Conservation (phyloP, 2,113 vertebrate genomes). For the Phalacrocorax carbo region DNA sequence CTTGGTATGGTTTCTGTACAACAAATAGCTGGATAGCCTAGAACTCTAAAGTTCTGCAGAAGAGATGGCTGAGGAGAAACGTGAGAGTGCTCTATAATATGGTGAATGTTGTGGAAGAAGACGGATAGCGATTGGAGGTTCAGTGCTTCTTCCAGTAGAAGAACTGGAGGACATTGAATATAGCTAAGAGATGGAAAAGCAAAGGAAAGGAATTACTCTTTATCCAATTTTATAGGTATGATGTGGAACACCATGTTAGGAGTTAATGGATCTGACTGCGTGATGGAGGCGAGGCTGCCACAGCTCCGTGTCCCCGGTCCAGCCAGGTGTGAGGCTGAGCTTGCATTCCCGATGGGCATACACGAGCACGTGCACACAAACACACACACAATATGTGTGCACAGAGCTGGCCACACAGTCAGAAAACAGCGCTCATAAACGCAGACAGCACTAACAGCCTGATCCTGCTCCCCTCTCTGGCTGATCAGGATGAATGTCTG, state of each 20-base stretch:
- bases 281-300: not conserved
- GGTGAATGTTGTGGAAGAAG: not conserved
- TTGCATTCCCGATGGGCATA: not conserved
- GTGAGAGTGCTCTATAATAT: not conserved
- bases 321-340: not conserved
- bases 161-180: not conserved
- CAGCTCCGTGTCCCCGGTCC: not conserved
- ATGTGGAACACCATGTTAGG: not conserved
- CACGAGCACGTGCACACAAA: rapidly evolving
- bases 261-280: not conserved
- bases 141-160: not conserved
- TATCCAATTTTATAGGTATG: not conserved
- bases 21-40: not conserved
- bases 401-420: not conserved
- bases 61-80: not conserved
- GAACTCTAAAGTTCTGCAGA: not conserved
- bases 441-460: not conserved
- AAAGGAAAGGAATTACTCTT: not conserved
- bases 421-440: not conserved
- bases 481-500: not conserved
- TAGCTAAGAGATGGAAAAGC: not conserved
- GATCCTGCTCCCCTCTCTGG: not conserved
- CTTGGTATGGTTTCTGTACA: not conserved
- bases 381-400: no score
- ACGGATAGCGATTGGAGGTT: not conserved